These are phyloP conservation scores for Spinus pinus DNA, from an alignment of 2,797 vertebrate species.

Conservation along the genomic window DNA sequence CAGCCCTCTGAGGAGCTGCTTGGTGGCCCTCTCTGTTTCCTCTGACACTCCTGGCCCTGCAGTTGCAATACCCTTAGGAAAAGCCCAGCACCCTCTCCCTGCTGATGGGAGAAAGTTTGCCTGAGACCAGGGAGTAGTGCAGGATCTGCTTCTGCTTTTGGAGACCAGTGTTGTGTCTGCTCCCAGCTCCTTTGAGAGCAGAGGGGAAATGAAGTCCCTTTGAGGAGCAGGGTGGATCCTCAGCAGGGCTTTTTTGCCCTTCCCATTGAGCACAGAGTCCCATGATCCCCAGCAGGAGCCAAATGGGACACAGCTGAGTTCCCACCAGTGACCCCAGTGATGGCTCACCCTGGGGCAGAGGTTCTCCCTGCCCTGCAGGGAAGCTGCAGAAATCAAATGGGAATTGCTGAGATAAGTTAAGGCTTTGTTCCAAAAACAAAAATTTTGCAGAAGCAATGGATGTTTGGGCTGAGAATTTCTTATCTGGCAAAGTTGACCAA, in stretches of 20 bases:
- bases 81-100: not conserved
- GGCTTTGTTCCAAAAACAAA: not conserved
- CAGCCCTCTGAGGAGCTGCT: not conserved
- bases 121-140: no score
- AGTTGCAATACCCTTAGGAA: not conserved
- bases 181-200: not conserved
- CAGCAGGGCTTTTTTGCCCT: not conserved
- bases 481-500: not conserved
- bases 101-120: not conserved
- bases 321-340: constrained; percentile 2
- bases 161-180: not conserved
- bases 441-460: not conserved
- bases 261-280: not conserved
- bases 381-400: constrained; percentile 3
- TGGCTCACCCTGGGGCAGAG: not conserved
- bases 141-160: not conserved
- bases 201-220: not conserved
- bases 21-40: not conserved
- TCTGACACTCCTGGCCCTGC: not conserved
- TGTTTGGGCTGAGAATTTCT: not conserved
- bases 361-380: not conserved
- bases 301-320: not conserved
- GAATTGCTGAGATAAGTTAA: constrained; percentile 8
- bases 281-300: not conserved
- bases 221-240: not conserved